These are phyloP conservation scores for Acanthosepion lycidas DNA, from an alignment of 2,888 invertebrate genomes.

Conservation along the genomic window DNA sequence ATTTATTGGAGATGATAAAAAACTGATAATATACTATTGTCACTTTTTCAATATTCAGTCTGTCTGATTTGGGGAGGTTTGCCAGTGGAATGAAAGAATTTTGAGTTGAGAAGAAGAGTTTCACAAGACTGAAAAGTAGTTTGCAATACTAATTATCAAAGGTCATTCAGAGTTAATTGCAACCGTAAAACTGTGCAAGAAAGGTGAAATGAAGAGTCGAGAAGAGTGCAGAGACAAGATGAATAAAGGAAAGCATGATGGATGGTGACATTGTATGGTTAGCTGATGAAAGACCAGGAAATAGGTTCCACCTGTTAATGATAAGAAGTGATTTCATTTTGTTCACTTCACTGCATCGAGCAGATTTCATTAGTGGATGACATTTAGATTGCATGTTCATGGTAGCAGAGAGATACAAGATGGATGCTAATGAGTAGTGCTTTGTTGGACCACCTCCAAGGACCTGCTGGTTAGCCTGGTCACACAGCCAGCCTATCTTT, in stretches of 20 bases:
- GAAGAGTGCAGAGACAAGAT: neutral
- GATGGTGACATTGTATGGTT: neutral
- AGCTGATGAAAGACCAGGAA: neutral
- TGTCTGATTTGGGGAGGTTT: neutral
- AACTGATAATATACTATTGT: too few species aligned
- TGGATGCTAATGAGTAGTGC: neutral
- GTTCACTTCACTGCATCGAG: neutral
- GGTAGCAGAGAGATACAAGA: neutral
- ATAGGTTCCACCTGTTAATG: neutral
- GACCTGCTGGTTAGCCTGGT: neutral
- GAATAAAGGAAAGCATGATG: neutral
- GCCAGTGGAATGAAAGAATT: neutral
- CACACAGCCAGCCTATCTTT: neutral
- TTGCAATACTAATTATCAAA: neutral
- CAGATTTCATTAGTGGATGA: neutral
- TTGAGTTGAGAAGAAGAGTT: neutral
- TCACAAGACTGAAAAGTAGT: neutral
- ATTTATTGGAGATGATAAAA: too few species aligned
- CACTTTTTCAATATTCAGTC: neutral
- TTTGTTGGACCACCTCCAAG: neutral
- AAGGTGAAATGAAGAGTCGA: neutral
- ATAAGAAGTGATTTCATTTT: conserved; percentile 11
- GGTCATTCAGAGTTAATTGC: neutral
- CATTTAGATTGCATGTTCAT: neutral
- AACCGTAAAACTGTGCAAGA: neutral